phyloP scores from a whole-genome alignment of 2,113 vertebrate genomes.

The Megaceryle torquata region DNA sequence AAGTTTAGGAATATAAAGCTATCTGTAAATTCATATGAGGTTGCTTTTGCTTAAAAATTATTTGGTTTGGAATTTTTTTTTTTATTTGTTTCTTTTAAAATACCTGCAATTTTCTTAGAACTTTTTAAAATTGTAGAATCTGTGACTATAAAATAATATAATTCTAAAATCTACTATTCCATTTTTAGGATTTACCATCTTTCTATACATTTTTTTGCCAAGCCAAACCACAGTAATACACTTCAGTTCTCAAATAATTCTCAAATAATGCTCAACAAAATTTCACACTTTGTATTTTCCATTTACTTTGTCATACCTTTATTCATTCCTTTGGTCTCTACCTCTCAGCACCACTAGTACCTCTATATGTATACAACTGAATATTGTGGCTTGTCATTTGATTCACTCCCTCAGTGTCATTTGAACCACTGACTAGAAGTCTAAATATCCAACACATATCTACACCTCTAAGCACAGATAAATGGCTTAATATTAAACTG shows the following conservation, averaged over 20 bases:
- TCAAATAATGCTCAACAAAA: too few relatives aligned
- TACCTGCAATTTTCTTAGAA: not conserved
- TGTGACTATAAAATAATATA: not conserved
- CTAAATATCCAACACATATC: not conserved
- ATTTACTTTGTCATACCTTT: not conserved
- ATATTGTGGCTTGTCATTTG: not conserved
- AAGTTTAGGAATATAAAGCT: not conserved
- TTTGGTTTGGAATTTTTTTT: not conserved
- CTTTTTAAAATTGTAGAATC: not conserved
- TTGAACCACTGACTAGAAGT: not conserved
- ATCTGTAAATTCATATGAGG: not conserved
- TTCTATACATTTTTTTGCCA: not conserved
- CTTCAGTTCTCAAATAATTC: not conserved
- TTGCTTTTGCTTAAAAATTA: not conserved
- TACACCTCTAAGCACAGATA: not conserved
- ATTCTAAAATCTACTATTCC: not conserved
- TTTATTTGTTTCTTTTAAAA: not conserved
- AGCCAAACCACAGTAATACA: not conserved
- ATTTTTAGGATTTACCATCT: not conserved
- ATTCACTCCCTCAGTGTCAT: not conserved
- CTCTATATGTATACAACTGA: not conserved
- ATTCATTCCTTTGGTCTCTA: not conserved
- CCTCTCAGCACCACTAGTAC: not conserved
- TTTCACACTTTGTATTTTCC: not conserved
- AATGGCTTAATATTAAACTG: not conserved